These are phyloP conservation scores for Phalacrocorax pelagicus DNA, from an alignment of 2,113 vertebrate species.

Conservation along the genomic window DNA sequence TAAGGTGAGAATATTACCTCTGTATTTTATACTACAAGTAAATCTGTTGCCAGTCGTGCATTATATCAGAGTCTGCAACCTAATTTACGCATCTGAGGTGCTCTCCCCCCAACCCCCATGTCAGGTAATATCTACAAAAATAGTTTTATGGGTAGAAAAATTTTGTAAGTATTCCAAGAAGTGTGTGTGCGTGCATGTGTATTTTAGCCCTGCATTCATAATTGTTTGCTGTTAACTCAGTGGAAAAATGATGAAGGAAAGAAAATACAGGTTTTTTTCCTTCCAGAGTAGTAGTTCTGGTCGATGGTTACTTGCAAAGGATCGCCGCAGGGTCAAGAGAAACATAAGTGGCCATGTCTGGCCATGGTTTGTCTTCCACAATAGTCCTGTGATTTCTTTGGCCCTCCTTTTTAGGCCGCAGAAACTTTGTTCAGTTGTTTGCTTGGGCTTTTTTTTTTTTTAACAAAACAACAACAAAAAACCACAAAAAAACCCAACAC, in stretches of 20 bases:
- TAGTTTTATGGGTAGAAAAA: background rate
- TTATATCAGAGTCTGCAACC: background rate
- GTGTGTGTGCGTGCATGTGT: background rate
- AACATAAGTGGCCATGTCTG: background rate
- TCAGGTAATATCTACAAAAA: background rate
- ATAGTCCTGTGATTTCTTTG: background rate
- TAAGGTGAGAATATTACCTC: background rate
- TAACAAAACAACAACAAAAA: no score
- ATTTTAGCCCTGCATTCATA: background rate
- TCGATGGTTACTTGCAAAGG: background rate
- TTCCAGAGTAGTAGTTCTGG: background rate
- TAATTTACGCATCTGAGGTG: background rate
- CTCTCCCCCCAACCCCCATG: no score
- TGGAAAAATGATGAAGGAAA: background rate
- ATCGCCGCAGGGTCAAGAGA: background rate
- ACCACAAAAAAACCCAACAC: background rate
- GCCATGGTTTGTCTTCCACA: background rate
- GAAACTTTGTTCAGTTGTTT: background rate
- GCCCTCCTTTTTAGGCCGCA: background rate
- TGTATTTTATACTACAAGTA: background rate
- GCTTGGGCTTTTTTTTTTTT: no score
- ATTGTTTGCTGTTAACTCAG: background rate
- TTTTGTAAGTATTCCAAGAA: background rate
- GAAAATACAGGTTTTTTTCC: background rate
- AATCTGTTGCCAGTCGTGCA: background rate